These are phyloP conservation scores for Paralichthys olivaceus DNA, from an alignment of 2,113 vertebrate species.

Conservation along the genomic window DNA sequence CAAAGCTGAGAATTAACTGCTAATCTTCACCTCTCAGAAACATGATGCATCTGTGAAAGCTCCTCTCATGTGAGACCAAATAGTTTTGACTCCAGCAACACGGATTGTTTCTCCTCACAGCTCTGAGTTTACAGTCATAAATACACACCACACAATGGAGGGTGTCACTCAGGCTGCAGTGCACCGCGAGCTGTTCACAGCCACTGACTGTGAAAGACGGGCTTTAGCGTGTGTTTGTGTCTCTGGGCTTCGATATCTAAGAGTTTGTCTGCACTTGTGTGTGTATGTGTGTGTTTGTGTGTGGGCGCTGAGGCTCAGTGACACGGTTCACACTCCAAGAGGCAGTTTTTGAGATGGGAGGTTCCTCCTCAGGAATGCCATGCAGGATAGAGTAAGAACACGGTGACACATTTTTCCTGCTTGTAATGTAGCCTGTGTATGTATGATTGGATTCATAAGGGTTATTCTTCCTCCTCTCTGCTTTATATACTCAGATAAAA, in stretches of 20 bases:
- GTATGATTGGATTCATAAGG: background rate
- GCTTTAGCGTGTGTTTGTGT: slow-evolving; percentile 55
- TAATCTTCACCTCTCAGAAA: background rate
- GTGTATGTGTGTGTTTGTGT: background rate
- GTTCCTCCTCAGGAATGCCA: slow-evolving; percentile 57
- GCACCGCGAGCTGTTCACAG: slow-evolving; percentile 56
- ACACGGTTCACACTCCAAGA: slow-evolving; percentile 38
- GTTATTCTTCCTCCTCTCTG: background rate
- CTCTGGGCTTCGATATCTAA: slow-evolving; percentile 39
- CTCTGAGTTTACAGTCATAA: slow-evolving; percentile 25
- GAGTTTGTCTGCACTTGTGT: slow-evolving; percentile 45
- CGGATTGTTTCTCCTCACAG: slow-evolving; percentile 35
- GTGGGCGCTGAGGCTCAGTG: slow-evolving; percentile 57
- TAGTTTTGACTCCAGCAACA: slow-evolving; percentile 3
- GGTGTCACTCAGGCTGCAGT: slow-evolving; percentile 45
- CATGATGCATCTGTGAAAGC: background rate
- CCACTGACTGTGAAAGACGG: slow-evolving; percentile 65
- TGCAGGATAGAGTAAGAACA: background rate
- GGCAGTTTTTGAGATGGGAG: slow-evolving; percentile 38
- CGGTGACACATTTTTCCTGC: background rate
- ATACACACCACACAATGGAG: slow-evolving; percentile 39
- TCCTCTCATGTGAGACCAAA: background rate
- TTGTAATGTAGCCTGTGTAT: background rate
- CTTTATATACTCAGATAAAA: background rate
- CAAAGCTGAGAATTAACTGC: background rate